Conservation (phyloP, 2,888 invertebrate species). For the Ornithoptera priamus region DNA sequence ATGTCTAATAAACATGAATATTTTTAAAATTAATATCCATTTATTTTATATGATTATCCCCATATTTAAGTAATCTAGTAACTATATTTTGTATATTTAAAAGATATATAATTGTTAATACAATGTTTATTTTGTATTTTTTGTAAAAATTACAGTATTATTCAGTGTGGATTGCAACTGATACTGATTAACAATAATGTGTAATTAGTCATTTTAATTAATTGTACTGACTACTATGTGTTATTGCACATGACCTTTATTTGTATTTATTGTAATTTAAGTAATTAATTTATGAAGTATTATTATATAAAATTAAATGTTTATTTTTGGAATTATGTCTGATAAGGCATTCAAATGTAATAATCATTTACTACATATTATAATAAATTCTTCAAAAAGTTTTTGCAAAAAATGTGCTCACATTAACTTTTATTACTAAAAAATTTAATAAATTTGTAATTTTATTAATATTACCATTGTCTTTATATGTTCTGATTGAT, state of each 20-base stretch:
- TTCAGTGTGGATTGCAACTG: not conserved
- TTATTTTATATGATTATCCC: too few species aligned
- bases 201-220: slow-evolving; percentile 1
- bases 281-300: not conserved
- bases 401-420: not conserved
- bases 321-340: not conserved
- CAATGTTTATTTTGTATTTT: too few species aligned
- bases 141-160: not conserved
- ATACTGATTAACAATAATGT: too few species aligned
- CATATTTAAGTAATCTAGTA: too few species aligned
- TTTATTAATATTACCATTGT: too few species aligned
- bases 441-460: too few species aligned
- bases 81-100: too few species aligned
- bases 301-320: not conserved
- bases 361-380: not conserved
- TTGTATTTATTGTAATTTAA: not conserved
- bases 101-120: too few species aligned
- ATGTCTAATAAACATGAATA: too few species aligned
- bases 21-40: too few species aligned
- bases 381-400: not conserved
- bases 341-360: not conserved
- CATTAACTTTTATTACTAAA: not conserved
- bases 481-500: too few species aligned
- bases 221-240: slow-evolving; percentile 1
- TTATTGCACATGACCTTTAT: slow-evolving; percentile 2